Evolutionary conservation across 1,140 invertebrate species (phyloP).

Genomic region (Popillia japonica): DNA sequence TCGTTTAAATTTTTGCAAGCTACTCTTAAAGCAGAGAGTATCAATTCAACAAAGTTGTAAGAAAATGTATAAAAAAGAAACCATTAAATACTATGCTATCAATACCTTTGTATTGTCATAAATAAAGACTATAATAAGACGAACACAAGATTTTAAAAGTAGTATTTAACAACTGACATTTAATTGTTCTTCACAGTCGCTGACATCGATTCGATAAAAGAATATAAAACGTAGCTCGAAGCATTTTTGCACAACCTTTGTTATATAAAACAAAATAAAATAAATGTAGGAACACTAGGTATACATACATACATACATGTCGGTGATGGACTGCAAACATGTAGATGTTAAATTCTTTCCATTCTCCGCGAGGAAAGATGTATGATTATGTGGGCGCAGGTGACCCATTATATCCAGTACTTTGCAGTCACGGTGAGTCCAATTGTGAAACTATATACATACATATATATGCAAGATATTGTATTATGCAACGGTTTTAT

Average conservation of each 20-base stretch:
- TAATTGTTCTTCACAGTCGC: background rate
- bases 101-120: too few species aligned
- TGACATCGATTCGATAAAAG: constrained; percentile 3
- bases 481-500: constrained; percentile 21
- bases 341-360: constrained; percentile 7
- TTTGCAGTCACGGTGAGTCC: constrained; percentile 25
- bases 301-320: background rate
- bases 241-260: constrained; percentile 6
- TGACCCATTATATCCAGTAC: constrained; percentile 30
- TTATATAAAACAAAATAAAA: constrained; percentile 16
- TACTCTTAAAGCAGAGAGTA: too few species aligned
- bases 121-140: too few species aligned
- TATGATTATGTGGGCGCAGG: constrained; percentile 33
- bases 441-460: constrained; percentile 23
- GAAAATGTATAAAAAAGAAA: too few species aligned
- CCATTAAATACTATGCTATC: too few species aligned
- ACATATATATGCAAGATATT: background rate
- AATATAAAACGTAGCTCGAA: background rate
- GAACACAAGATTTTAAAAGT: background rate
- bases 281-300: background rate
- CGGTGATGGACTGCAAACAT: background rate
- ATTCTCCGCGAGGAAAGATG: constrained; percentile 20
- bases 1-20: too few species aligned
- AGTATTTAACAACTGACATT: background rate
- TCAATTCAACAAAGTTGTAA: too few species aligned